Evolutionary conservation across 2,797 vertebrate genomes (phyloP), one percentile per base, ranked within the genome.

Genomic region (Peromyscus nudipes): DNA sequence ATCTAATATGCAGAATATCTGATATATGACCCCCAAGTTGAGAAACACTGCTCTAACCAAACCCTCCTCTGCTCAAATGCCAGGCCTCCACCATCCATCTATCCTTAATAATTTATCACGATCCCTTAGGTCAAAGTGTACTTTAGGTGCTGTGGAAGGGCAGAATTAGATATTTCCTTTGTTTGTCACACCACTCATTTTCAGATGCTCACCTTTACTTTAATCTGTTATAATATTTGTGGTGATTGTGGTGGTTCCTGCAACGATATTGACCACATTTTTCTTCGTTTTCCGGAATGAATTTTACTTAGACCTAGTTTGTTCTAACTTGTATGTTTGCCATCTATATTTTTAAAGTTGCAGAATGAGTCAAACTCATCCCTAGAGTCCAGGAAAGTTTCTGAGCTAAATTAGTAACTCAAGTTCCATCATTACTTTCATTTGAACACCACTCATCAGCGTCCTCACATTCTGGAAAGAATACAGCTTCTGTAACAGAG

Each of bases 391-490:
- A 94, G 75, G 98, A 98, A 98, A 98, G 86, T 96, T 98, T 98
- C 98, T 98, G 97, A 98, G 98, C 97, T 98, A 96, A 98, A 98
- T 98, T 98, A 97, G 97, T 92, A 98, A 97, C 97, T 89, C 96
- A 95, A 97, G 93, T 96, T 98, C 96, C 97, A 96, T 98, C 98
- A 97, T 98, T 98, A 97, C 98, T 98, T 98, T 98, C 97, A 97
- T 97, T 98, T 98, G 97, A 98, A 98, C 96, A 95, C 98, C 98
- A 97, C 95, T 96, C 97, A 93, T 98, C 98, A 98, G 97, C 98
- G 98, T 98, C 98, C 95, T 98, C 96, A 96, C 97, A 98, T 98
- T 98, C 98, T 98, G 98, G 98, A 98, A 99, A 96, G 97, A 98
- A 98, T 98, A 98, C 92, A 97, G 96, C 89, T 94, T 97, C 95